Evolutionary conservation across 2,888 invertebrate genomes (phyloP).

Genomic region (Eristalinus sepulchralis): DNA sequence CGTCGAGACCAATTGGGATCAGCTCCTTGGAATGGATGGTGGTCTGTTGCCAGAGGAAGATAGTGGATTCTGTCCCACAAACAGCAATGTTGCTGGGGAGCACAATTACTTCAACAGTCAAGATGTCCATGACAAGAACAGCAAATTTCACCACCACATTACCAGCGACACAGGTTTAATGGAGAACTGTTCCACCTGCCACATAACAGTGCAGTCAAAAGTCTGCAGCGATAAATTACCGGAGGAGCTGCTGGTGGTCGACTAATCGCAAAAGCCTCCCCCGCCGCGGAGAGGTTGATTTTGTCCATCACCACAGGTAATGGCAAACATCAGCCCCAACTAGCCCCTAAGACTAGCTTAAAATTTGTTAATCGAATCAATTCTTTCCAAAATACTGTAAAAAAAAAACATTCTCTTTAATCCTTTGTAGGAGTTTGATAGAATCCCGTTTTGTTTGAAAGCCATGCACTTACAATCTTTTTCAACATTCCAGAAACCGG

Average conservation of each 20-base stretch:
- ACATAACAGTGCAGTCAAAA: conserved; percentile 79
- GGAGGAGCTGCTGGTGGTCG: conserved; percentile 74
- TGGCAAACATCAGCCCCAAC: conserved; percentile 21
- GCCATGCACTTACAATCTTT: conserved; percentile 46
- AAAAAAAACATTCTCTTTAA: neutral
- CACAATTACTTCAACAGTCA: conserved; percentile 72
- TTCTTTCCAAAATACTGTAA: conserved; percentile 75
- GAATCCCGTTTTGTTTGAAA: conserved; percentile 42
- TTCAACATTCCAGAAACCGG: conserved; percentile 68
- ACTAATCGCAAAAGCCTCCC: conserved; percentile 51
- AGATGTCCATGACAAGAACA: conserved; percentile 75
- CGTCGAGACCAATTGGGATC: conserved; percentile 56
- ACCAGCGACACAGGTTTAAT: conserved; percentile 83
- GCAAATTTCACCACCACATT: conserved; percentile 83
- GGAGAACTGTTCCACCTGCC: conserved; percentile 83
- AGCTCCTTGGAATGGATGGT: conserved; percentile 40
- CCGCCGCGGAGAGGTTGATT: conserved; percentile 59
- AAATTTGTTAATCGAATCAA: conserved; percentile 75
- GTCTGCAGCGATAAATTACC: conserved; percentile 71
- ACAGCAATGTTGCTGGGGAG: conserved; percentile 58
- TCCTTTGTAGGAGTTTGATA: conserved; percentile 70
- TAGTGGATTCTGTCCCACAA: neutral
- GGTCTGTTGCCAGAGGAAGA: conserved; percentile 26
- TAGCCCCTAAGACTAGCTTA: conserved; percentile 52
- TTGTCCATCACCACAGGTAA: conserved; percentile 51